Base-by-base conservation (phyloP, 2,888 invertebrate species). In the Coleophora deauratella region DNA sequence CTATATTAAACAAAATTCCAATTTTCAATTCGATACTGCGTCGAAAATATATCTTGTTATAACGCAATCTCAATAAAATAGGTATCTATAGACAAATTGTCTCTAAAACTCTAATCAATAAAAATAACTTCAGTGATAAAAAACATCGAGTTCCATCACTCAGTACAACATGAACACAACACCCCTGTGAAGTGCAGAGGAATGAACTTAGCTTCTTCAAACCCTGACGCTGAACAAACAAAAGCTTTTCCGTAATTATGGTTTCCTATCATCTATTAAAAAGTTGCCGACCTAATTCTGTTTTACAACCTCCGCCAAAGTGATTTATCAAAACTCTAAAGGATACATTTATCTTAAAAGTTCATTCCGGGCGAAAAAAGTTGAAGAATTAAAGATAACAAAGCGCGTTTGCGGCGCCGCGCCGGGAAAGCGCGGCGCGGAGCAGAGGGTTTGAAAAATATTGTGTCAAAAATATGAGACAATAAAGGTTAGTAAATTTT, bases 401-500 rank as follows among this genome's bases (percentile, higher is more conserved):
- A 64, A 63, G 43, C 46, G 42, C 37, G 47, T 41, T 38, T 27
- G 47, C 50, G 43, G 31, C n/a, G 4, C 10, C n/a, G 31, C n/a
- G 31, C 2, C n/a, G 9, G 28, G 28, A 28, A 9, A 28, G 28
- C 6, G 28, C 7, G 28, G 28, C 28, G 28, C 28, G 28, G 28
- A 28, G 28, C 6, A 9, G 9, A 9, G 28, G 28, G 28, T 9
- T 45, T 47, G 48, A 46, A 47, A 9, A 58, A 57, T 61, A 49
- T 54, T 59, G 46, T 43, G 47, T 50, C 42, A 49, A 52, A 60
- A 44, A 55, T 59, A 59, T 57, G 55, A 55, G 51, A 65, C 63
- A 66, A n/a, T n/a, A n/a, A 62, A 66, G 60, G 60, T 59, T 53
- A 57, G 62, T 56, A 55, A 62, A 66, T 66, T 71, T 67, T 62